Percentiles rank a stretch among this genome's conserved stretches.
phyloP scores from a whole-genome alignment of 2,797 vertebrate species.

The Lithobates pipiens region DNA sequence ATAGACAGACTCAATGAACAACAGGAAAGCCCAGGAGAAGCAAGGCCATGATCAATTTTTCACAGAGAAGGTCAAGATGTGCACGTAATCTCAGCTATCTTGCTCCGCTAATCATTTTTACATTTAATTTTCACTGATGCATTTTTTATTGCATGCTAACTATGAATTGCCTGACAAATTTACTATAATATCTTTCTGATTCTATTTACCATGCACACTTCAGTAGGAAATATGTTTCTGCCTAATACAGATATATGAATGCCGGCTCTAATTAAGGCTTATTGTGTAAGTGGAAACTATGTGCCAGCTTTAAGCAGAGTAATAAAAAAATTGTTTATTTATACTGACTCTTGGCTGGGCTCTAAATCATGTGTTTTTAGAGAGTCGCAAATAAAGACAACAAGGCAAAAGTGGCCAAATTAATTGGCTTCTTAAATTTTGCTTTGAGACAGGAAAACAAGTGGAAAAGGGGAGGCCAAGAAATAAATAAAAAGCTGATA shows the following conservation, averaged over 20 bases:
- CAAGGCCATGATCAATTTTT: not conserved
- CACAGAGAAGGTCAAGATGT: no score
- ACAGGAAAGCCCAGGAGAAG: not conserved
- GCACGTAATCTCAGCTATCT: no score
- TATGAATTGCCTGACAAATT: not conserved
- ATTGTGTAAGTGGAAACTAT: conserved; percentile 24
- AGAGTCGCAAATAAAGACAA: conserved; percentile 46
- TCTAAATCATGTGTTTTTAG: conserved; percentile 37
- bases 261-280: conserved; percentile 34
- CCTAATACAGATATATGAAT: conserved; percentile 21
- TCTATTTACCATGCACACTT: not conserved
- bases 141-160: not conserved
- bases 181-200: not conserved
- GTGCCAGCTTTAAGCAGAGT: conserved; percentile 24
- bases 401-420: conserved; percentile 25
- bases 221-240: conserved; percentile 6
- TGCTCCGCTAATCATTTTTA: not conserved
- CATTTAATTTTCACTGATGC: not conserved
- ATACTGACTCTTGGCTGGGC: conserved; percentile 4
- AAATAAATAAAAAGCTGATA: conserved; percentile 39
- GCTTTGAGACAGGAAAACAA: not conserved
- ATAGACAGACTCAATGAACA: no score
- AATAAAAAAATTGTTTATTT: conserved; percentile 40
- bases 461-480: not conserved
- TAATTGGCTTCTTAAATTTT: conserved; percentile 51